These are phyloP conservation scores for Turdus rufiventris DNA, from an alignment of 2,113 vertebrate genomes.

Conservation along the genomic window DNA sequence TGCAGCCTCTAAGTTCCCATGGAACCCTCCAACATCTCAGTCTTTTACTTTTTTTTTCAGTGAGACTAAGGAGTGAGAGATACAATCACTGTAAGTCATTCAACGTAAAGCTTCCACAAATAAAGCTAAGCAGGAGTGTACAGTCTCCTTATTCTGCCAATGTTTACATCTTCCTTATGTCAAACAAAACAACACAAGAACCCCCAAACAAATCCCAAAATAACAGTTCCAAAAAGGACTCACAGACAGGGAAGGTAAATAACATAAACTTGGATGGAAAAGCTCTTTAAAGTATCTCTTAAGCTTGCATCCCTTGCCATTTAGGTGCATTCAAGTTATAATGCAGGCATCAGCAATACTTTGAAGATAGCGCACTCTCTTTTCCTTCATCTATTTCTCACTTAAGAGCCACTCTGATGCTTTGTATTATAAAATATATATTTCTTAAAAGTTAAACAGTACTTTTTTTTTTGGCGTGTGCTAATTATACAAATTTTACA, in stretches of 20 bases:
- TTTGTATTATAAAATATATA: not conserved
- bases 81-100: not conserved
- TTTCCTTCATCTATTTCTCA: not conserved
- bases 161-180: not conserved
- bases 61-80: not conserved
- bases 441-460: not conserved
- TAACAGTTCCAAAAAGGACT: conserved; percentile 9
- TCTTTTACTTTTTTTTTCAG: not conserved
- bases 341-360: not conserved
- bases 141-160: not conserved
- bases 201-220: not conserved
- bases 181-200: not conserved
- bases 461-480: not conserved
- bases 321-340: not conserved
- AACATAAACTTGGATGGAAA: not conserved
- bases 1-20: not conserved
- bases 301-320: not conserved
- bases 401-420: not conserved
- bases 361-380: fast-evolving
- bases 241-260: not conserved
- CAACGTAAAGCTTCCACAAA: not conserved
- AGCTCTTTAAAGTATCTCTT: not conserved
- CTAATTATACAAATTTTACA: not conserved
- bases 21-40: not conserved
- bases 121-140: not conserved